phyloP scores from a whole-genome alignment of 2,797 vertebrate genomes.

The Bryconaethiops microstoma region DNA sequence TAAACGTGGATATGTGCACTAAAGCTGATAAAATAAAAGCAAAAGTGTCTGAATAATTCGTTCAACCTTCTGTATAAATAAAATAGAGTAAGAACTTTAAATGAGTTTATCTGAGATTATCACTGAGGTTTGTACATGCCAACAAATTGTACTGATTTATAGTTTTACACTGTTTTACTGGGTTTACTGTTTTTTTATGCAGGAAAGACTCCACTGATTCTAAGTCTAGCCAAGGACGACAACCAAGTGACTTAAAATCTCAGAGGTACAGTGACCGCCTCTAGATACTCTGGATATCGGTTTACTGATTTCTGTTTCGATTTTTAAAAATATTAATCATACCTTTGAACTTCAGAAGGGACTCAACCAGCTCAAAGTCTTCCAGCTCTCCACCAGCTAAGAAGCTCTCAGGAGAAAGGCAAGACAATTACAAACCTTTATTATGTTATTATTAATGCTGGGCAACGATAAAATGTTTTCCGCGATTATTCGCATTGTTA shows the following conservation, averaged over 20 bases:
- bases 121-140: background rate
- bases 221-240: conserved; percentile 68
- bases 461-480: too few species aligned
- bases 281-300: background rate
- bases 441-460: background rate
- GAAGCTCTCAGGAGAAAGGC: conserved; percentile 83
- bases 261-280: conserved; percentile 67
- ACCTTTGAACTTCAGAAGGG: conserved; percentile 73
- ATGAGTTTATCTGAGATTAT: background rate
- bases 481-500: too few species aligned
- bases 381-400: conserved; percentile 72
- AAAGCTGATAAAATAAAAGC: too few species aligned
- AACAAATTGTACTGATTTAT: background rate
- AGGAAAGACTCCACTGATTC: conserved; percentile 77
- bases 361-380: conserved; percentile 82
- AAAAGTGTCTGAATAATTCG: too few species aligned
- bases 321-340: background rate
- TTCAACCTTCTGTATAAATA: background rate
- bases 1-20: too few species aligned
- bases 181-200: conserved; percentile 34
- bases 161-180: background rate
- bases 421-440: conserved; percentile 34
- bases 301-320: background rate
- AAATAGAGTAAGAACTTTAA: background rate
- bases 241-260: conserved; percentile 69